phyloP scores from a whole-genome alignment of 2,797 vertebrate genomes.

The Enteromius anoplus region DNA sequence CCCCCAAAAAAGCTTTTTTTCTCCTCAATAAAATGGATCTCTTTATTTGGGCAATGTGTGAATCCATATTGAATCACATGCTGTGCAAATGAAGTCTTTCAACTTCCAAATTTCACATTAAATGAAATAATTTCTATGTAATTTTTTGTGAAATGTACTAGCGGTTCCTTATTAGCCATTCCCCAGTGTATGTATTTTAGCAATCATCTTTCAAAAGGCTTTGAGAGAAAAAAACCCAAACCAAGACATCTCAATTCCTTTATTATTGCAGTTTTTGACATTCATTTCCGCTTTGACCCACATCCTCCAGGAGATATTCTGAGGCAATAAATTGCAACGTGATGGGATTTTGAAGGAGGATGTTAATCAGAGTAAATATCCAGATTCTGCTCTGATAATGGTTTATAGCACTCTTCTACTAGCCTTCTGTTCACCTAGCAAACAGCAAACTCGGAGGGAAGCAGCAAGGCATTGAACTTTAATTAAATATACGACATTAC shows the following conservation, averaged over 20 bases:
- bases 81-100: not conserved
- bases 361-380: conserved; percentile 60
- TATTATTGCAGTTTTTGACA: conserved; percentile 42
- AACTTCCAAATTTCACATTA: not conserved
- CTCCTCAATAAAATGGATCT: not conserved
- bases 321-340: conserved; percentile 33
- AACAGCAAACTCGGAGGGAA: conserved; percentile 49
- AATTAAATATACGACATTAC: conserved; percentile 60
- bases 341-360: conserved; percentile 32
- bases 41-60: not conserved
- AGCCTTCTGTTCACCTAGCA: conserved; percentile 45
- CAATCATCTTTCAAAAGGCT: conserved; percentile 32
- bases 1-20: not conserved
- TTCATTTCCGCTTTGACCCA: conserved; percentile 50
- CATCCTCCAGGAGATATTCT: conserved; percentile 35
- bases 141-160: not conserved
- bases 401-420: conserved; percentile 24
- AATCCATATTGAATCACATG: not conserved
- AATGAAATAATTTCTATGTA: not conserved
- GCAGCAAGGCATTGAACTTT: conserved; percentile 46
- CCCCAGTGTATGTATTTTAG: not conserved
- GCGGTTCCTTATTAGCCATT: not conserved
- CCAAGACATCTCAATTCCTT: conserved; percentile 34
- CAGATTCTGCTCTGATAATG: conserved; percentile 56
- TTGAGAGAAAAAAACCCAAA: not conserved